These are phyloP conservation scores for Phyllostomus discolor DNA, from an alignment of 2,113 vertebrate genomes.

Conservation along the genomic window DNA sequence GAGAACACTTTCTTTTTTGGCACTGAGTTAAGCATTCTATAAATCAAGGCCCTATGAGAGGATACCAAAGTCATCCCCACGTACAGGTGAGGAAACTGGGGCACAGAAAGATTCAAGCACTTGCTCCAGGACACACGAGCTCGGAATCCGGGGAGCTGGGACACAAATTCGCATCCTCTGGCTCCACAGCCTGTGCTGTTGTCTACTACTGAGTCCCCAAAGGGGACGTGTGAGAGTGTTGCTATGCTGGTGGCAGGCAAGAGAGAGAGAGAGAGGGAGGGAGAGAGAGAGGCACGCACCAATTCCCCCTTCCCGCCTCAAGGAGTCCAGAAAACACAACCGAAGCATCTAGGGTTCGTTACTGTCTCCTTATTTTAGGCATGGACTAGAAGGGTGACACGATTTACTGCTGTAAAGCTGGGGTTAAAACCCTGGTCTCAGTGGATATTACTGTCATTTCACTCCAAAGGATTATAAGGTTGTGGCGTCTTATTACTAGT, in stretches of 20 bases:
- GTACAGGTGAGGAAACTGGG: conserved; percentile 37
- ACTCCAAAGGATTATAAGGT: background rate
- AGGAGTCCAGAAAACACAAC: conserved; percentile 7
- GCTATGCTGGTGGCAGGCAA: background rate
- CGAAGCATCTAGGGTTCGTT: background rate
- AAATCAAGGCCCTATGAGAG: background rate
- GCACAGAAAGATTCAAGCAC: background rate
- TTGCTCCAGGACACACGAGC: conserved; percentile 38
- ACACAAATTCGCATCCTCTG: background rate
- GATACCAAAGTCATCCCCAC: conserved; percentile 26
- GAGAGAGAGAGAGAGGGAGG: background rate
- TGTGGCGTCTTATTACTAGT: background rate
- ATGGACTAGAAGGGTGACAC: background rate
- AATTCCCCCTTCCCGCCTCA: background rate
- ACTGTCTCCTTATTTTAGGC: background rate
- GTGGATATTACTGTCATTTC: background rate
- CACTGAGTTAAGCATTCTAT: conserved; percentile 55
- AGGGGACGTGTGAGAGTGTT: background rate
- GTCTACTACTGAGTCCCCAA: background rate
- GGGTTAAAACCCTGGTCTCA: background rate
- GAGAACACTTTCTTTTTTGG: conserved; percentile 20
- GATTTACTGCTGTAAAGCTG: background rate
- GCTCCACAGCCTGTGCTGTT: background rate
- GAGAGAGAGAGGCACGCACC: too few relatives aligned
- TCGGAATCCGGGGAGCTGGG: background rate